phyloP scores from a whole-genome alignment of 2,888 invertebrate genomes.

The Oscheius sp. region DNA sequence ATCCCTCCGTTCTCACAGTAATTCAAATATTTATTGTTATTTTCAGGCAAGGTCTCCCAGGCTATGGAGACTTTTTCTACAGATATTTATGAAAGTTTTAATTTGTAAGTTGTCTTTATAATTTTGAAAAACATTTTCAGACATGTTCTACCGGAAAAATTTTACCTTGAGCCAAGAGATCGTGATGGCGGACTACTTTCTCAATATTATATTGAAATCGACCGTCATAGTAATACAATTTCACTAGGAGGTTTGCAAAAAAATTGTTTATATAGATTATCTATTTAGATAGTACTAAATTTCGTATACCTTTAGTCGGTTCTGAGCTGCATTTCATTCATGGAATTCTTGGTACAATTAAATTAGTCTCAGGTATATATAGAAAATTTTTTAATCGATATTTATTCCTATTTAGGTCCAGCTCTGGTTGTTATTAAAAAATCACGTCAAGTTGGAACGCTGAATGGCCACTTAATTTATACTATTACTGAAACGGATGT shows the following conservation, averaged over 20 bases:
- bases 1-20: no score
- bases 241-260: conserved; percentile 34
- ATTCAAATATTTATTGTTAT: no score
- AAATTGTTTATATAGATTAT: not conserved
- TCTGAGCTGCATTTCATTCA: conserved; percentile 62
- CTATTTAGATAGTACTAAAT: conserved; percentile 24
- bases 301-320: conserved; percentile 49
- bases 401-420: no score
- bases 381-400: not conserved
- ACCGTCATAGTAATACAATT: conserved; percentile 50
- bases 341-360: conserved; percentile 66
- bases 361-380: conserved; percentile 59
- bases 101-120: conserved; percentile 38
- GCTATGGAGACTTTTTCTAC: conserved; percentile 30
- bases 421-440: conserved; percentile 61
- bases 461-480: conserved; percentile 66
- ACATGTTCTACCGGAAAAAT: conserved; percentile 58
- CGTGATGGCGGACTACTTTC: conserved; percentile 54
- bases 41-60: no score
- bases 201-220: conserved; percentile 60
- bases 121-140: conserved; percentile 31
- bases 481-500: conserved; percentile 69
- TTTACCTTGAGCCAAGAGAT: conserved; percentile 64
- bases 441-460: conserved; percentile 58
- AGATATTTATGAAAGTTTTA: conserved; percentile 55